Conservation (phyloP, 2,797 vertebrate genomes). For the Hapalemur alaotrensis region DNA sequence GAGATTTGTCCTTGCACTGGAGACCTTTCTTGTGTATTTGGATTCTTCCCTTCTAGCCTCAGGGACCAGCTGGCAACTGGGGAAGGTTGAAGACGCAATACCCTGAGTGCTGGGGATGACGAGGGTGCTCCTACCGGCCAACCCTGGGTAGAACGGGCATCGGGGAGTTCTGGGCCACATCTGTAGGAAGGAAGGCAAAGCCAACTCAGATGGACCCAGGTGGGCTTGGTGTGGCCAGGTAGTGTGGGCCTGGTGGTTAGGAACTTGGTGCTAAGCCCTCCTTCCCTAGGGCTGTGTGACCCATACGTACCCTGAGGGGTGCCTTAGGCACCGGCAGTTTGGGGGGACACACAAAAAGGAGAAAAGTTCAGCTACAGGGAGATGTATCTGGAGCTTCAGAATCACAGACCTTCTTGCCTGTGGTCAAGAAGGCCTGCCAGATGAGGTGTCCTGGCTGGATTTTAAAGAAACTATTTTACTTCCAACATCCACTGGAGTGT, state of each 20-base stretch:
- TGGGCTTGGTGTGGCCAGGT: neutral
- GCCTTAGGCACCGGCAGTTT: neutral
- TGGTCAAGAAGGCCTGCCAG: neutral
- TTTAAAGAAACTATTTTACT: neutral
- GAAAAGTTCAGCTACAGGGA: neutral
- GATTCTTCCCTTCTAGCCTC: neutral
- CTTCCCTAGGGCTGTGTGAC: neutral
- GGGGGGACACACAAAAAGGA: neutral
- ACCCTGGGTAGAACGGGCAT: neutral
- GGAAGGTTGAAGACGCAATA: neutral
- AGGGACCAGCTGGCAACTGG: neutral
- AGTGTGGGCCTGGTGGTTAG: neutral
- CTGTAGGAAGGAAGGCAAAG: neutral
- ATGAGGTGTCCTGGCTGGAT: no score
- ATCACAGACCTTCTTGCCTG: neutral
- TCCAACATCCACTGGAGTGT: neutral
- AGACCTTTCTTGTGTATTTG: neutral
- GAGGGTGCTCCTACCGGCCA: no score
- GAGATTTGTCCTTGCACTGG: neutral
- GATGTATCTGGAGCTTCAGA: neutral
- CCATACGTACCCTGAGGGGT: neutral
- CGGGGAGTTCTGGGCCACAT: fast-evolving
- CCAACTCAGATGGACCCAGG: neutral
- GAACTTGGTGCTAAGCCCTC: neutral
- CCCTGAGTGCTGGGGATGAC: neutral